Conservation (phyloP, 2,797 vertebrate species). For the Trachurus trachurus region DNA sequence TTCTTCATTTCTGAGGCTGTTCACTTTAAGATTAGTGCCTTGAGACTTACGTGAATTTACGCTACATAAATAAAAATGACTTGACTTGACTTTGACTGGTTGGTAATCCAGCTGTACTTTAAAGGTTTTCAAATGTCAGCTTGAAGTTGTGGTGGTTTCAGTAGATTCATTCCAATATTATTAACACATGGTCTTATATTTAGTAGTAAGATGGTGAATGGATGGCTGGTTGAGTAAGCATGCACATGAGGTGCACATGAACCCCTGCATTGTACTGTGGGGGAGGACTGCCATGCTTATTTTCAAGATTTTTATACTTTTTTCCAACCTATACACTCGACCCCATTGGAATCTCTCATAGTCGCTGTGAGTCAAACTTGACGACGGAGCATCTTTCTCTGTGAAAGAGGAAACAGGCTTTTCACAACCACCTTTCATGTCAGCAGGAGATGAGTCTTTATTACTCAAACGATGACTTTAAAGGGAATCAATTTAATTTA, state of each 20-base stretch:
- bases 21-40: no score
- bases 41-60: no score
- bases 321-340: neutral
- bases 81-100: neutral
- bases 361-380: conserved; percentile 20
- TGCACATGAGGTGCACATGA: neutral
- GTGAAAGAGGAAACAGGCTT: conserved; percentile 28
- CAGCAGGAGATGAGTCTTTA: neutral
- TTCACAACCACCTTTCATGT: neutral
- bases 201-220: neutral
- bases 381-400: neutral
- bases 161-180: neutral
- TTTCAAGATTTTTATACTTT: neutral
- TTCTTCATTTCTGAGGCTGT: neutral
- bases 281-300: neutral
- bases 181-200: neutral
- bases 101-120: neutral
- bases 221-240: neutral
- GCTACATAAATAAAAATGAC: no score
- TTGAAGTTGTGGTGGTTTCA: neutral
- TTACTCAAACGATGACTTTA: neutral
- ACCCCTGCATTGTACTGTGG: neutral
- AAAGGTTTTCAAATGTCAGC: neutral
- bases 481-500: neutral
- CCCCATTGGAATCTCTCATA: neutral